phyloP scores from a whole-genome alignment of 1,140 invertebrate species.

The Drosophila lacteicornis region DNA sequence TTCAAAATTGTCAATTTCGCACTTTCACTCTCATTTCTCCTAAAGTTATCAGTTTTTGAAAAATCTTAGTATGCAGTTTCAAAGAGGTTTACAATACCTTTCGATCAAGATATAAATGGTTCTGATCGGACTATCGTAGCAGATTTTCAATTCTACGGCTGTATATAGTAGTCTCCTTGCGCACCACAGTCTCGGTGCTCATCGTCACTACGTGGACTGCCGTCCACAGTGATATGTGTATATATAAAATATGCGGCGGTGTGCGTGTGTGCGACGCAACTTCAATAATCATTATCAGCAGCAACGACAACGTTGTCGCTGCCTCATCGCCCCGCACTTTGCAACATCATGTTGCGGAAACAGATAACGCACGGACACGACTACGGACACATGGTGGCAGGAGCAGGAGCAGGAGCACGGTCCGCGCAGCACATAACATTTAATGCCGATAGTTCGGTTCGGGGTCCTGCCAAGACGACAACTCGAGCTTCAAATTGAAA shows the following conservation, averaged over 20 bases:
- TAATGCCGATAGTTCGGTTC: conserved; percentile 75
- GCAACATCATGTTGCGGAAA: conserved; percentile 81
- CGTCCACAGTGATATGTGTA: no score
- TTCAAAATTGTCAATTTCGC: no score
- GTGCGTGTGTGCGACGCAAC: conserved; percentile 58
- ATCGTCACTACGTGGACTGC: no score
- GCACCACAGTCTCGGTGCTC: no score
- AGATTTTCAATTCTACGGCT: no score
- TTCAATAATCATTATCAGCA: conserved; percentile 82
- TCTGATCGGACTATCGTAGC: no score
- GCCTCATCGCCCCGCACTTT: conserved; percentile 57
- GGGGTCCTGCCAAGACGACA: conserved; percentile 59
- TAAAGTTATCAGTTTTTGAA: no score
- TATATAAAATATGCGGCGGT: conserved; percentile 24
- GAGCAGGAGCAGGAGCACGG: conserved; percentile 8
- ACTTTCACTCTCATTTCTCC: no score
- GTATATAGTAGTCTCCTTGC: no score
- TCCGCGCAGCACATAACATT: conserved; percentile 75
- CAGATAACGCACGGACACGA: conserved; percentile 80
- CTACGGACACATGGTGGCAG: conserved; percentile 56
- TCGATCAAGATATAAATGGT: no score
- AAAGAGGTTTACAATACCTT: no score
- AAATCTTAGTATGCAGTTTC: no score
- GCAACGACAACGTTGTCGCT: conserved; percentile 47
- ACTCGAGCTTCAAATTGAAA: conserved; percentile 80